Base-by-base conservation (phyloP, 2,797 vertebrate species). In the Potorous gilbertii region DNA sequence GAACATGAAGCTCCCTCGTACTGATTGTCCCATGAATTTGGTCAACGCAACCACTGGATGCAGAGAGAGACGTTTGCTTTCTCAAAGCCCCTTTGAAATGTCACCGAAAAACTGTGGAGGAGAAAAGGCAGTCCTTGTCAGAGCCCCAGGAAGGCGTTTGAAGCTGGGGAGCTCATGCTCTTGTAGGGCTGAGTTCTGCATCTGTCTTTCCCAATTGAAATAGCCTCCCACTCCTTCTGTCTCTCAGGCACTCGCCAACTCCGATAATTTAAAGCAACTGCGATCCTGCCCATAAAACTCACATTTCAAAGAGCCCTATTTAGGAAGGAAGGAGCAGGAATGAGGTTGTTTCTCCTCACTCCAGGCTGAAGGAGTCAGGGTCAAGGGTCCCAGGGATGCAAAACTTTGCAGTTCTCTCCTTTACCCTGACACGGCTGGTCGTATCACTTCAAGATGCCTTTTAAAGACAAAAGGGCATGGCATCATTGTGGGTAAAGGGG, bases 221-320 rank as follows among this genome's bases (percentile, higher is more conserved):
- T 97, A 98, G 98, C 98, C 98, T 98, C 98, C 98, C 54, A 97
- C 98, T 98, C 98, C 98, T 98, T 98, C 97, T 98, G 40, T 74
- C 97, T 81, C 97, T 97, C 97, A 90, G 98, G 98, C 97, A 96
- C 98, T 98, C 98, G 98, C 99, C 99, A 99, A 91, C 92, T 97
- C 97, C 98, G 98, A 97, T 99, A 99, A 99, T 99, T 98, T 98
- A 98, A 99, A 99, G 98, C 98, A 99, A 99, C 99, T 99, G 99
- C 50, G 97, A 98, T 98, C 98, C 98, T 98, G 97, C 97, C 98
- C 98, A 96, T 98, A 98, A 98, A 98, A 98, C 97, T 98, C 97
- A 97, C 97, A 96, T 98, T 98, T 98, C 97, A 98, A 98, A 98
- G 97, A 97, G 97, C 94, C 97, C 92, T 18, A 3, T 2, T 95